Conservation (phyloP, 2,113 vertebrate species). For the Gymnorhina tibicen region DNA sequence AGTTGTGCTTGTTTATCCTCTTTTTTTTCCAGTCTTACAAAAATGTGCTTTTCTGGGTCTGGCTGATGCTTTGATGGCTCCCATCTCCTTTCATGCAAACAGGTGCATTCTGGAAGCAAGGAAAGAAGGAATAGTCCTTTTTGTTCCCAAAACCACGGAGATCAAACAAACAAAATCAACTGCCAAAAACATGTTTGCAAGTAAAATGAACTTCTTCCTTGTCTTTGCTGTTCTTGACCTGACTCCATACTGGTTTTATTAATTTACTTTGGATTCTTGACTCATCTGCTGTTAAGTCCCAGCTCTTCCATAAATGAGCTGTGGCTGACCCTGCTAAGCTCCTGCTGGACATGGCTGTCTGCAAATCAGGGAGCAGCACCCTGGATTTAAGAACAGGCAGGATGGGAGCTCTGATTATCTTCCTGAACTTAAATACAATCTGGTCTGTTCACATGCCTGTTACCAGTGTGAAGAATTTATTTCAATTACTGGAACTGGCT, state of each 20-base stretch:
- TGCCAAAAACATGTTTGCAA: background rate
- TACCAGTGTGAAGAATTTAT: conserved; percentile 14
- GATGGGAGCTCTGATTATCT: background rate
- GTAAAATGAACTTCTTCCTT: background rate
- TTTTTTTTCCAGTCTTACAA: background rate
- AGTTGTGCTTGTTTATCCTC: background rate
- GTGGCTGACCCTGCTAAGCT: background rate
- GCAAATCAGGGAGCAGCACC: background rate
- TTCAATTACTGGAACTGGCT: conserved; percentile 3
- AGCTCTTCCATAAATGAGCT: background rate
- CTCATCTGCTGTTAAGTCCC: background rate
- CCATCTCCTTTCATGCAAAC: background rate
- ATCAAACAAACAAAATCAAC: background rate
- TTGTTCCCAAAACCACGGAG: background rate
- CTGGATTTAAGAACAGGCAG: background rate
- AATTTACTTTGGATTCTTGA: conserved; percentile 31
- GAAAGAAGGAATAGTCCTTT: background rate
- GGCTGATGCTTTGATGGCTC: background rate
- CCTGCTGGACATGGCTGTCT: background rate
- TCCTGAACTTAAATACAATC: background rate
- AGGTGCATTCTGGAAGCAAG: background rate
- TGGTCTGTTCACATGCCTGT: background rate
- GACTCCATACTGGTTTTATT: background rate
- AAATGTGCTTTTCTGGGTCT: background rate
- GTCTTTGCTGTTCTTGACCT: background rate